phyloP scores from a whole-genome alignment of 2,113 vertebrate genomes.

The Murina feae region DNA sequence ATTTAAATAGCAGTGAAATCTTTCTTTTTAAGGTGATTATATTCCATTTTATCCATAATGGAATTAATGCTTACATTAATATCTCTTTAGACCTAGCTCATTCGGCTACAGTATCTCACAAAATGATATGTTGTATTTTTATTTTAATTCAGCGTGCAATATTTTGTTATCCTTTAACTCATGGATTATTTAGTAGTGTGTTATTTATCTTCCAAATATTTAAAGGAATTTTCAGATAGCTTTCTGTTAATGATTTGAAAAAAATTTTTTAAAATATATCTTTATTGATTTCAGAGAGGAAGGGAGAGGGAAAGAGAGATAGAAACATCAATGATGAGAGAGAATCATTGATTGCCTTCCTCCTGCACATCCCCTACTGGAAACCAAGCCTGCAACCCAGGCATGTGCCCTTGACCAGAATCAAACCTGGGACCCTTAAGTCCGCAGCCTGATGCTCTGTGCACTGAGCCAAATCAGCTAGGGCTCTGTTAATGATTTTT shows the following conservation, averaged over 20 bases:
- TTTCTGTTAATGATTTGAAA: background rate
- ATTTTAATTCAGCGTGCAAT: conserved; percentile 9
- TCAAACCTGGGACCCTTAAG: too few species aligned
- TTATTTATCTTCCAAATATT: conserved; percentile 3
- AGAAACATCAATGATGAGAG: too few species aligned
- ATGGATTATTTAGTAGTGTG: background rate
- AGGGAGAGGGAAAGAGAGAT: too few species aligned
- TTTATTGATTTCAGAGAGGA: too few species aligned
- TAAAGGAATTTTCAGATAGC: background rate
- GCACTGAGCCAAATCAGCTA: too few species aligned
- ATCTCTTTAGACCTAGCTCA: background rate
- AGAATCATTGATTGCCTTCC: too few species aligned
- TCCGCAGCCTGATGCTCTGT: too few species aligned
- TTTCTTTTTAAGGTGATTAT: conserved; percentile 1
- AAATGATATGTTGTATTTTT: background rate
- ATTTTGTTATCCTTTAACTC: background rate
- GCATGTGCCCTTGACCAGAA: too few species aligned
- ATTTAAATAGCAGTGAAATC: background rate
- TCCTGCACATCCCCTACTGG: too few species aligned
- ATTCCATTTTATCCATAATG: conserved; percentile 4
- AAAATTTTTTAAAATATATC: too few species aligned
- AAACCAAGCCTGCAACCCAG: too few species aligned
- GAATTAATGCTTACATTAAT: background rate
- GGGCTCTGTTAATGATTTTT: background rate
- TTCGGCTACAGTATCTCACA: background rate